Evolutionary conservation across 1,140 invertebrate species (phyloP).

Genomic region (Drosophila setifemur): DNA sequence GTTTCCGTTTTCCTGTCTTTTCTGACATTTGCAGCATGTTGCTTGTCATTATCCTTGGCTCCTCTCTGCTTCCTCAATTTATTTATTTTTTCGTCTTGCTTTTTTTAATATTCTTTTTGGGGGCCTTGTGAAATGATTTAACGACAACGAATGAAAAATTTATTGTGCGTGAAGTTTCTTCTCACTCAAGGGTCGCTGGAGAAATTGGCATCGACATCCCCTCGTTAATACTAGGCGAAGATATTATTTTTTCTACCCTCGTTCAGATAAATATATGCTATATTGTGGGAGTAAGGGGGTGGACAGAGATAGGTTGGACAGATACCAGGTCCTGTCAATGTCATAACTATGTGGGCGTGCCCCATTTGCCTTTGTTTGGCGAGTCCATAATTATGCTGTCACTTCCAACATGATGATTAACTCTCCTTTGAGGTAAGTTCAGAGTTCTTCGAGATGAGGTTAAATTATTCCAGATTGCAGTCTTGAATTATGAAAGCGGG

Average conservation of each 20-base stretch:
- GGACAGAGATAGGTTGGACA: background rate
- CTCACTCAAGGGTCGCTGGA: slow-evolving; percentile 45
- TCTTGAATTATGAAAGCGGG: background rate
- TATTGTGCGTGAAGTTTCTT: slow-evolving; percentile 67
- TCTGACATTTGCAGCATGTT: slow-evolving; percentile 77
- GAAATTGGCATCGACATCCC: slow-evolving; percentile 64
- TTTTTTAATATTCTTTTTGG: slow-evolving; percentile 5
- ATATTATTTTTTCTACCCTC: slow-evolving; percentile 33
- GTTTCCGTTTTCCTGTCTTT: slow-evolving; percentile 78
- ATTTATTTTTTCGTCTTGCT: background rate
- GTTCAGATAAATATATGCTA: slow-evolving; percentile 5
- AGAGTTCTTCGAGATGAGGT: slow-evolving; percentile 30
- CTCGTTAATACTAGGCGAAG: slow-evolving; percentile 43
- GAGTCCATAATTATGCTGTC: slow-evolving; percentile 74
- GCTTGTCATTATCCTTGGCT: slow-evolving; percentile 68
- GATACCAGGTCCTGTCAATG: slow-evolving; percentile 59
- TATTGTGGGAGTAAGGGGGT: background rate
- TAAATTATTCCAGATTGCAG: slow-evolving; percentile 23
- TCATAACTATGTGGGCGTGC: slow-evolving; percentile 74
- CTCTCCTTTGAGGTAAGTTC: slow-evolving; percentile 9
- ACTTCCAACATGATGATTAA: slow-evolving; percentile 56
- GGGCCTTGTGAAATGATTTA: slow-evolving; percentile 55
- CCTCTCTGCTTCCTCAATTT: slow-evolving; percentile 13
- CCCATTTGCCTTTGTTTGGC: slow-evolving; percentile 36
- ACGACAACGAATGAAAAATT: slow-evolving; percentile 74